Evolutionary conservation across 2,797 vertebrate genomes (phyloP).

Genomic region (Tragelaphus oryx): DNA sequence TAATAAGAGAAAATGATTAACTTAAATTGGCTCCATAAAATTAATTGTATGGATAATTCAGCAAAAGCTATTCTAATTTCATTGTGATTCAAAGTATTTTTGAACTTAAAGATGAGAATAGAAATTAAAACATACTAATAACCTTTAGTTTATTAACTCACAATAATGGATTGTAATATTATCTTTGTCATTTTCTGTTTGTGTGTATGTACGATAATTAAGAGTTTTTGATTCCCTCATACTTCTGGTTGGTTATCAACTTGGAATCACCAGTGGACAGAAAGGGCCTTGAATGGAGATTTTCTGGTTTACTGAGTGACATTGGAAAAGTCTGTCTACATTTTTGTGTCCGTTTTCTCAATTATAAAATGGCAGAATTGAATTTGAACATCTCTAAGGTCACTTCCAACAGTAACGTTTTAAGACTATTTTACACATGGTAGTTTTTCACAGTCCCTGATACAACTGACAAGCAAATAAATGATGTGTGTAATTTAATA

Average conservation of each 20-base stretch:
- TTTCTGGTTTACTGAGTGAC: neutral
- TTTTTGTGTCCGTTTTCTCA: neutral
- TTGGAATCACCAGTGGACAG: neutral
- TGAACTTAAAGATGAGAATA: neutral
- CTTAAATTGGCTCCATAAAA: constrained; percentile 38
- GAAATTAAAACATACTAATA: neutral
- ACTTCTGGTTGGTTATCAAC: neutral
- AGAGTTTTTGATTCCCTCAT: neutral
- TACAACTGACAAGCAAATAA: neutral
- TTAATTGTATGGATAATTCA: neutral
- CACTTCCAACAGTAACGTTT: neutral
- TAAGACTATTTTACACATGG: neutral
- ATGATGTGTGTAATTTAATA: neutral
- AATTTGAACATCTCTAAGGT: neutral
- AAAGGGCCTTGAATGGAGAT: neutral
- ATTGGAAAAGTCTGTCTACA: neutral
- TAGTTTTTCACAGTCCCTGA: neutral
- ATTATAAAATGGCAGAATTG: neutral
- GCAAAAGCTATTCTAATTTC: neutral
- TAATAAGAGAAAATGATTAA: constrained; percentile 28
- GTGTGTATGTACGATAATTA: neutral
- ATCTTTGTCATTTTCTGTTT: neutral
- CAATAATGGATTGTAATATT: neutral
- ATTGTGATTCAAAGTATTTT: constrained; percentile 13
- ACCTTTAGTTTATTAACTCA: neutral